Evolutionary conservation across 2,113 vertebrate species (phyloP).

Genomic region (Piaya cayana): DNA sequence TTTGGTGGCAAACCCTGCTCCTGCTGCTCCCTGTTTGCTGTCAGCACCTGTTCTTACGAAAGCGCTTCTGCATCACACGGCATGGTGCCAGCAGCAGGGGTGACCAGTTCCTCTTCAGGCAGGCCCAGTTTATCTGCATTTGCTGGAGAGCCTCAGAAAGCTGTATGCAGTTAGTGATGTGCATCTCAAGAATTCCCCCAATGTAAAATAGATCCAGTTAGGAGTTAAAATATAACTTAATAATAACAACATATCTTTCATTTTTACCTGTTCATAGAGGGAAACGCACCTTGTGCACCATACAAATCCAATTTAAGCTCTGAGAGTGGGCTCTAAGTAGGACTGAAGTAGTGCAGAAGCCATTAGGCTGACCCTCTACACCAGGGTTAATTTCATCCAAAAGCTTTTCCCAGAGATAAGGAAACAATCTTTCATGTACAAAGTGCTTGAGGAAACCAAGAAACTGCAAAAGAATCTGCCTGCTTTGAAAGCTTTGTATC

Average conservation of each 20-base stretch:
- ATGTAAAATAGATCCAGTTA: neutral
- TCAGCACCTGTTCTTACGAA: neutral
- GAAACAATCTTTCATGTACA: conserved; percentile 64
- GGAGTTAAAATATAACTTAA: neutral
- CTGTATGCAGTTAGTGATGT: neutral
- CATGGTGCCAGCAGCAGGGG: neutral
- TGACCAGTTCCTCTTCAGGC: neutral
- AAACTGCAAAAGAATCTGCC: conserved; percentile 66
- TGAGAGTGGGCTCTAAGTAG: conserved; percentile 54
- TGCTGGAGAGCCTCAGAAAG: neutral
- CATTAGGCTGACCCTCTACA: conserved; percentile 38
- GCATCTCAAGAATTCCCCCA: neutral
- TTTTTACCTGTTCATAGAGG: conserved; percentile 5
- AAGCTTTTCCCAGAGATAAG: conserved; percentile 69
- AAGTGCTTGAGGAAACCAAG: conserved; percentile 69
- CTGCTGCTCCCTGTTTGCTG: neutral
- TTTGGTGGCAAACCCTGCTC: neutral
- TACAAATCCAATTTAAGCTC: conserved; percentile 50
- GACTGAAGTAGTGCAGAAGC: conserved; percentile 29
- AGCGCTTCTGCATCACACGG: neutral
- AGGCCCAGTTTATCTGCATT: neutral
- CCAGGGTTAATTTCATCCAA: conserved; percentile 65
- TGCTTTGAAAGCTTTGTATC: conserved; percentile 64
- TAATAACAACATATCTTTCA: neutral
- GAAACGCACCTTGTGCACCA: neutral